These are phyloP conservation scores for Parnassius orleans DNA, from an alignment of 2,888 invertebrate species.

Conservation along the genomic window DNA sequence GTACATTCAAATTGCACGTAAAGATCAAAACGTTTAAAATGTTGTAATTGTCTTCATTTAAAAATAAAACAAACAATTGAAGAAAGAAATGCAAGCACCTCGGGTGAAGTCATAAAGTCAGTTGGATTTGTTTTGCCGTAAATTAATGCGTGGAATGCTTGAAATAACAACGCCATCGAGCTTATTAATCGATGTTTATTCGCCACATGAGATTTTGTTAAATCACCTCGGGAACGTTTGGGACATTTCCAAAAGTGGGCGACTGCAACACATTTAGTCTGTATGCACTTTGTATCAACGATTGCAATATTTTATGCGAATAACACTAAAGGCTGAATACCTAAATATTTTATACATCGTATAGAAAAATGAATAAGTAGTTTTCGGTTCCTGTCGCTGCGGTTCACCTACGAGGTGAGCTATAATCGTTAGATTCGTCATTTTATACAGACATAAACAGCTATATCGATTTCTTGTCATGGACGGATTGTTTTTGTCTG, in stretches of 20 bases:
- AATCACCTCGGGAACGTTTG: conserved; percentile 30
- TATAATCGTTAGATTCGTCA: too few species aligned
- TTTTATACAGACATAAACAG: too few species aligned
- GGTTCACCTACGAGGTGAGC: too few species aligned
- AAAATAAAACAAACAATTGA: conserved; percentile 6
- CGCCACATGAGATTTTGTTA: conserved; percentile 27
- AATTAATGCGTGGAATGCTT: conserved; percentile 29
- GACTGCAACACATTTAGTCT: conserved; percentile 9
- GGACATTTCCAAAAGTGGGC: conserved; percentile 32
- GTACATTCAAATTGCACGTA: not conserved
- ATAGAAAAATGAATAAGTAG: too few species aligned
- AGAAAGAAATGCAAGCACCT: not conserved
- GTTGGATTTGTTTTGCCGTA: conserved; percentile 14
- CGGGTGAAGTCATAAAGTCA: not conserved
- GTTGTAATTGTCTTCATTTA: conserved; percentile 1
- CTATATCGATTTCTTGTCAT: too few species aligned
- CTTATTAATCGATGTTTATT: conserved; percentile 39
- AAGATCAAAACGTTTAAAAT: conserved; percentile 2
- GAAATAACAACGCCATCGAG: conserved; percentile 33
- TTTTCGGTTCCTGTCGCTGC: too few species aligned
- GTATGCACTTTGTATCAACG: not conserved
- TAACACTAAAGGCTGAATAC: too few species aligned
- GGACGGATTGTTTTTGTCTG: too few species aligned
- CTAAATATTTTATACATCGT: too few species aligned
- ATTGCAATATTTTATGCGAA: not conserved